phyloP scores from a whole-genome alignment of 2,797 vertebrate species.

The Aldrovandia affinis region DNA sequence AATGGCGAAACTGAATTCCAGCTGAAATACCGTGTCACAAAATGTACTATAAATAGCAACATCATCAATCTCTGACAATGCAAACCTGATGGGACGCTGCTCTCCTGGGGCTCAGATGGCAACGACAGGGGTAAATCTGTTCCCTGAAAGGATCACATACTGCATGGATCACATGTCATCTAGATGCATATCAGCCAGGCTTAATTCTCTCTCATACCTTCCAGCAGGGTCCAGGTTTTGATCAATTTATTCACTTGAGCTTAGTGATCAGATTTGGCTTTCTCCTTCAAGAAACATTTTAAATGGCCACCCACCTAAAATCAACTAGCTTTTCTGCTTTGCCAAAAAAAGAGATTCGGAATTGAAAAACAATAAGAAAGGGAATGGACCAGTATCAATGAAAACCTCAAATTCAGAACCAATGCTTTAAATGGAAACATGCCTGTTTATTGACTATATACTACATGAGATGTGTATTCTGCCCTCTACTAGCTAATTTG shows the following conservation, averaged over 20 bases:
- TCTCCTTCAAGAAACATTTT: not conserved
- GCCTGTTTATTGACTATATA: not conserved
- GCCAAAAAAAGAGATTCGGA: not conserved
- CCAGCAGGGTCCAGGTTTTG: not conserved
- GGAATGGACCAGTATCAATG: not conserved
- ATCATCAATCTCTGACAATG: constrained; percentile 25
- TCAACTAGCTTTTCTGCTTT: not conserved
- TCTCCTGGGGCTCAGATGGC: constrained; percentile 27
- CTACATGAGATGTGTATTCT: not conserved
- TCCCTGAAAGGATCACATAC: not conserved
- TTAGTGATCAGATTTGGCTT: not conserved
- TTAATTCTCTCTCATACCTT: not conserved
- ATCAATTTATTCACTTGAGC: not conserved
- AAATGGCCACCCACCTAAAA: not conserved
- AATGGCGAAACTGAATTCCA: not conserved
- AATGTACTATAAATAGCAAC: not conserved
- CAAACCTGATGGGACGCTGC: constrained; percentile 16
- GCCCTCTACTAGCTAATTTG: too few species aligned
- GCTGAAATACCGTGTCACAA: not conserved
- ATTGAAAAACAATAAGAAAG: not conserved
- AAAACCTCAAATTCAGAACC: not conserved
- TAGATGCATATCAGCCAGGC: not conserved
- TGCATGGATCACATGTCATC: not conserved
- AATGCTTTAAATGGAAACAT: not conserved
- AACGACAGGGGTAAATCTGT: not conserved